Conservation (phyloP, 2,797 vertebrate genomes). For the Florisuga fusca region DNA sequence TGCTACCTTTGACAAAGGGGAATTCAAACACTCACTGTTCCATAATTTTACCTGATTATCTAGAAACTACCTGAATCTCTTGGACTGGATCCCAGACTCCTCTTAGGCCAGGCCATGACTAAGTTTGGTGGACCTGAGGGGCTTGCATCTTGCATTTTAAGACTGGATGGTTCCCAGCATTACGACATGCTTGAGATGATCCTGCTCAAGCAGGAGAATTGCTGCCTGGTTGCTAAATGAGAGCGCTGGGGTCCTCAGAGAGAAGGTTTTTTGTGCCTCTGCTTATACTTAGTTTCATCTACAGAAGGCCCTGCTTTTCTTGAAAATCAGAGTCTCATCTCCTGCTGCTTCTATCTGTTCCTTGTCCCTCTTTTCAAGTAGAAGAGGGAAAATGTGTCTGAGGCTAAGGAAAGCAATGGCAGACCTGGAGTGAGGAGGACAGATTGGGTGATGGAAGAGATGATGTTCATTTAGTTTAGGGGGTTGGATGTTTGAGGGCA, state of each 20-base stretch:
- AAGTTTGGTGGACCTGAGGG: not conserved
- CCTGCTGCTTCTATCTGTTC: not conserved
- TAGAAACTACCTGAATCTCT: not conserved
- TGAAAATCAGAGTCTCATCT: not conserved
- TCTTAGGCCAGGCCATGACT: not conserved
- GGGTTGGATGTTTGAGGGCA: not conserved
- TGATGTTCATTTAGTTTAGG: not conserved
- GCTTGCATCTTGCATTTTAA: accelerated
- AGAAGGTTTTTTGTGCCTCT: not conserved
- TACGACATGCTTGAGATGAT: not conserved
- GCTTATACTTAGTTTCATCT: not conserved
- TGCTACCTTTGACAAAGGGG: not conserved
- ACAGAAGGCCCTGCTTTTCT: not conserved
- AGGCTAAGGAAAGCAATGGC: not conserved
- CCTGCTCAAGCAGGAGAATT: not conserved
- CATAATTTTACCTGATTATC: not conserved
- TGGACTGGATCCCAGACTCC: not conserved
- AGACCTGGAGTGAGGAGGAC: not conserved
- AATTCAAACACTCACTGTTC: not conserved
- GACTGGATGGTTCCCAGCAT: not conserved
- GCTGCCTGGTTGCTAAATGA: not conserved
- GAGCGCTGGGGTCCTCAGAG: not conserved
- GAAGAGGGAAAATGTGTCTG: not conserved
- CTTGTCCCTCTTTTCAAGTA: not conserved
- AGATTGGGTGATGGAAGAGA: not conserved